Percentiles rank a stretch among this genome's conserved stretches.
Evolutionary conservation across 92 coral and sea anemone genomes (phyloP).

Genomic region (Desmophyllum pertusum): DNA sequence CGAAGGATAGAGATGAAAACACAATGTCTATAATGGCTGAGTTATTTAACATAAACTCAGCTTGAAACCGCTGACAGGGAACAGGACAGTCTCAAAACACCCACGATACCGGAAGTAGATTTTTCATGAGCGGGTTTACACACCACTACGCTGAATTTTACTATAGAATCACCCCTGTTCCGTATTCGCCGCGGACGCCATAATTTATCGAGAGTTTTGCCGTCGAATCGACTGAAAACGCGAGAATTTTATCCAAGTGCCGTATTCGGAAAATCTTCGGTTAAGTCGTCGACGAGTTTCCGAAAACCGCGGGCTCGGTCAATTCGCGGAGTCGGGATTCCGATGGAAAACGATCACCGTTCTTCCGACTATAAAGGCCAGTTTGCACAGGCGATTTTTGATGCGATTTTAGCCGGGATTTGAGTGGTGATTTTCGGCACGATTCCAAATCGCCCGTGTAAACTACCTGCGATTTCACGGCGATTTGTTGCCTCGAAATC

Average conservation of each 20-base stretch:
- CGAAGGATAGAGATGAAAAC: background rate
- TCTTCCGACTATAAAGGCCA: too few relatives aligned
- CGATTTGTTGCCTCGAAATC: too few relatives aligned
- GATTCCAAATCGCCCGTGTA: too few relatives aligned
- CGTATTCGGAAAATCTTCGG: background rate
- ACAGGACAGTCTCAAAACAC: background rate
- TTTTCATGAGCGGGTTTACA: background rate
- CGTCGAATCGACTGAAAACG: background rate
- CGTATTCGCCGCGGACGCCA: background rate
- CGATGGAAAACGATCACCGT: too few relatives aligned
- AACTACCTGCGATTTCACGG: too few relatives aligned
- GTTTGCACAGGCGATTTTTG: too few relatives aligned
- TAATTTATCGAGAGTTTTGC: background rate
- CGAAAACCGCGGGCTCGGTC: background rate
- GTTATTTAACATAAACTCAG: constrained; percentile 14
- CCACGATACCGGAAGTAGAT: background rate
- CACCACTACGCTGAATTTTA: background rate
- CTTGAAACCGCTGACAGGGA: constrained; percentile 1
- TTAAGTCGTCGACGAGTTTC: background rate
- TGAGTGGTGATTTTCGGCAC: too few relatives aligned
- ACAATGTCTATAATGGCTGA: background rate
- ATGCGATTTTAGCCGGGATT: too few relatives aligned
- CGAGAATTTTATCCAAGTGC: background rate
- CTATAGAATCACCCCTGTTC: background rate
- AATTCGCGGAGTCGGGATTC: too few relatives aligned